phyloP scores from a whole-genome alignment of 2,888 invertebrate genomes.

The Atherix ibis region DNA sequence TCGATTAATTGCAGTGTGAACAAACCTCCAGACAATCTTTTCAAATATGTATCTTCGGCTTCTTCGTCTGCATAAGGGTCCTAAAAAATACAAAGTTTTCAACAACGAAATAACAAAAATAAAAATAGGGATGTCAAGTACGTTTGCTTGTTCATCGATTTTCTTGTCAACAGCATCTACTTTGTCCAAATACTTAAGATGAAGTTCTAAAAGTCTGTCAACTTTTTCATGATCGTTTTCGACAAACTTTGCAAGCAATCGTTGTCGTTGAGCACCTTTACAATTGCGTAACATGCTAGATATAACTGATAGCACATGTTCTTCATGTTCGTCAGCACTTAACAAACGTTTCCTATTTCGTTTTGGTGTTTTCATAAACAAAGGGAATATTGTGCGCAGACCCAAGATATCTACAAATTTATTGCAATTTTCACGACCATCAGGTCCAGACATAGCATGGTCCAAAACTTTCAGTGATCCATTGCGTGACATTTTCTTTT shows the following conservation, averaged over 20 bases:
- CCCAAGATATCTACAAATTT: conserved; percentile 97
- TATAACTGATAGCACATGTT: conserved; percentile 87
- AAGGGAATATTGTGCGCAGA: conserved; percentile 87
- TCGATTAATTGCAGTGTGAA: conserved; percentile 92
- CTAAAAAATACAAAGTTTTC: conserved; percentile 14
- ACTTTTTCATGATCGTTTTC: conserved; percentile 99
- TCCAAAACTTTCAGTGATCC: conserved; percentile 96
- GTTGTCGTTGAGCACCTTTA: conserved; percentile 73
- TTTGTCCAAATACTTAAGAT: conserved; percentile 92
- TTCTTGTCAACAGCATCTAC: conserved; percentile 69
- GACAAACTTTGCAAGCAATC: conserved; percentile 86
- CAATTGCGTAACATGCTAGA: conserved; percentile 87
- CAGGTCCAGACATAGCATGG: conserved; percentile 86
- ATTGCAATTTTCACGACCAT: conserved; percentile 89
- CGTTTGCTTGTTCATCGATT: conserved; percentile 42
- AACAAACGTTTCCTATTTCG: conserved; percentile 61
- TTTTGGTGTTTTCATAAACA: conserved; percentile 98
- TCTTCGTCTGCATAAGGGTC: conserved; percentile 41
- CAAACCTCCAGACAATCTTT: conserved; percentile 82
- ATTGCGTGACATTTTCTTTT: conserved; percentile 91
- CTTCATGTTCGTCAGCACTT: conserved; percentile 81
- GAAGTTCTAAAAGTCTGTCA: conserved; percentile 86
- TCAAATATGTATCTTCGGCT: conserved; percentile 76
- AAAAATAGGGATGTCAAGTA: no score
- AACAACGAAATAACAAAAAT: no score